Conservation (phyloP, 2,888 invertebrate genomes). For the Danaus chrysippus region DNA sequence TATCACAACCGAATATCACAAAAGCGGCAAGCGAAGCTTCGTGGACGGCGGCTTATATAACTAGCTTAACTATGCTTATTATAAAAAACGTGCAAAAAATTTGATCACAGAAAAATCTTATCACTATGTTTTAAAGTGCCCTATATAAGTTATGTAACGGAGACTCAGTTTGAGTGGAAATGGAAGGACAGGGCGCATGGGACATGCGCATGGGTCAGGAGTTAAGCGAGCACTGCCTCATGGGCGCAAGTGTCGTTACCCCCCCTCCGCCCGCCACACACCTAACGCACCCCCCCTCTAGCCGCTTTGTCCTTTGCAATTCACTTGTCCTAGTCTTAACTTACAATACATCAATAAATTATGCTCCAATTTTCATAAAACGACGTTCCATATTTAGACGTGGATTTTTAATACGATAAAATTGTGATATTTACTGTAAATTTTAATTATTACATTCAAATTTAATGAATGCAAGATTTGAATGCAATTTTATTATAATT, state of each 20-base stretch:
- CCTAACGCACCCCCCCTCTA: conserved; percentile 32
- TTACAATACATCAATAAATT: conserved; percentile 8
- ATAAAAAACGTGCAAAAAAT: conserved; percentile 71
- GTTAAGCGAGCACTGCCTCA: conserved; percentile 70
- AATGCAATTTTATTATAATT: too few species aligned
- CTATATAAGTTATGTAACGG: conserved; percentile 69
- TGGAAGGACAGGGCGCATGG: conserved; percentile 50
- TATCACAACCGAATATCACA: conserved; percentile 79
- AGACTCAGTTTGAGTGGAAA: conserved; percentile 60
- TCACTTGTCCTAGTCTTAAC: conserved; percentile 30
- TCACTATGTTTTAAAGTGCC: conserved; percentile 62
- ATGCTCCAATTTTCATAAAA: background rate
- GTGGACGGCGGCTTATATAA: conserved; percentile 78
- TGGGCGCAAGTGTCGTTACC: conserved; percentile 34
- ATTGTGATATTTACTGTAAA: too few species aligned
- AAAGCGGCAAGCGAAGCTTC: conserved; percentile 76
- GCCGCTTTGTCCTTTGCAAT: conserved; percentile 33
- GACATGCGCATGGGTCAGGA: conserved; percentile 69
- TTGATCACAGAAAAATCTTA: conserved; percentile 76
- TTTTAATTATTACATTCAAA: too few species aligned
- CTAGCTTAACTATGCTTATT: conserved; percentile 67
- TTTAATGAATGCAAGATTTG: too few species aligned
- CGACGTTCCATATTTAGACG: too few species aligned
- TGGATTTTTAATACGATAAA: too few species aligned
- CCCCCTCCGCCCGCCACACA: conserved; percentile 25